Percentiles rank a stretch among this genome's conserved stretches.
phyloP scores from a whole-genome alignment of 2,797 vertebrate species.

The Ceryle rudis region DNA sequence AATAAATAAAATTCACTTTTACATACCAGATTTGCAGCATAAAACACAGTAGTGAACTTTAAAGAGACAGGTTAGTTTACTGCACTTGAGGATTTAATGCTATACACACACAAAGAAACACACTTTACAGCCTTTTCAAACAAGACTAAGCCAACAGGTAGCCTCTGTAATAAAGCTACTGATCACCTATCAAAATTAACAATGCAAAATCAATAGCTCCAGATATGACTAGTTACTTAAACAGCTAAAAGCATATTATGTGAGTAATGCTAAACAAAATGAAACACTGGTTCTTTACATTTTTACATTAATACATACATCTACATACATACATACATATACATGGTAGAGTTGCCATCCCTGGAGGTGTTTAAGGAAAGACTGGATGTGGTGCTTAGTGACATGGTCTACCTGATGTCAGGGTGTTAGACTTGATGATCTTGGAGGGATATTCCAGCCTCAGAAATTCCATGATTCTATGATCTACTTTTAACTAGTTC shows the following conservation, averaged over 20 bases:
- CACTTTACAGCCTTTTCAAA: neutral
- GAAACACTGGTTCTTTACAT: neutral
- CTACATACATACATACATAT: no score
- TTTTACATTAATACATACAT: neutral
- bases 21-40: neutral
- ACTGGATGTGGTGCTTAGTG: no score
- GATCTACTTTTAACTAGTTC: neutral
- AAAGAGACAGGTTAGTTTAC: neutral
- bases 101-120: neutral
- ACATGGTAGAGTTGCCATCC: no score
- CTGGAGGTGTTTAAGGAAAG: no score
- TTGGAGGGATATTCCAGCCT: no score
- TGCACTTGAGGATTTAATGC: neutral
- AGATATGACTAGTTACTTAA: neutral
- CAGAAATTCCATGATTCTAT: no score
- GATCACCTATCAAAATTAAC: neutral
- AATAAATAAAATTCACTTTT: neutral
- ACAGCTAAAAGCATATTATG: neutral
- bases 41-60: neutral
- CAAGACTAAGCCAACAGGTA: neutral
- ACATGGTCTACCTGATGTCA: no score
- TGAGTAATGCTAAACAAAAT: neutral
- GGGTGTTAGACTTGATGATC: no score
- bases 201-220: neutral
- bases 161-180: neutral